These are phyloP conservation scores for Cnemophilus loriae DNA, from an alignment of 2,113 vertebrate species.

Conservation along the genomic window DNA sequence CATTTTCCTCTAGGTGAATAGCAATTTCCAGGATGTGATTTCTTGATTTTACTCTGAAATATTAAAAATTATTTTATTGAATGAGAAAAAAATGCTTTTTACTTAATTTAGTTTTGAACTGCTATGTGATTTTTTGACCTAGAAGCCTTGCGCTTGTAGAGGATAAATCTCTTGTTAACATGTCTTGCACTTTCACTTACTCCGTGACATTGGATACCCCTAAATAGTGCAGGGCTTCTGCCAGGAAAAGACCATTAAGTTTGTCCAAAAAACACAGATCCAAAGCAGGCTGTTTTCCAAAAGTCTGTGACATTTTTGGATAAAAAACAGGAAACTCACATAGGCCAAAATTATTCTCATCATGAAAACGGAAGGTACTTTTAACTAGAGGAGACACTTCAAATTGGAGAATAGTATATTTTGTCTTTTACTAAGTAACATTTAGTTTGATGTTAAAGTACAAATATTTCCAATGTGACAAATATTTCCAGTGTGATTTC, in stretches of 20 bases:
- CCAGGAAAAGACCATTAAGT: background rate
- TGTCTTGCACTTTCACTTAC: background rate
- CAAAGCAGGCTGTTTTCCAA: background rate
- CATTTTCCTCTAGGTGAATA: background rate
- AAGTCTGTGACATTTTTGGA: background rate
- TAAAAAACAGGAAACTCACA: background rate
- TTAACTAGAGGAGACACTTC: background rate
- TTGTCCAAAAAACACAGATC: background rate
- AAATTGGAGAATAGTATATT: background rate
- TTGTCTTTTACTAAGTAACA: background rate
- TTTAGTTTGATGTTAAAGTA: background rate
- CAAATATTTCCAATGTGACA: background rate
- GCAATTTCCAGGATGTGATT: background rate
- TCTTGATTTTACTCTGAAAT: background rate
- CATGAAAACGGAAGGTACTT: background rate
- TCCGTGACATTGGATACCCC: background rate
- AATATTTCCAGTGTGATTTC: background rate
- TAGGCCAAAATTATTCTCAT: background rate
- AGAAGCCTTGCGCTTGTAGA: background rate
- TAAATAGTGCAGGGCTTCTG: background rate
- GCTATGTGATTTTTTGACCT: background rate
- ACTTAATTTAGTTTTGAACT: background rate
- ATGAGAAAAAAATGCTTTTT: background rate
- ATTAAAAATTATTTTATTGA: background rate
- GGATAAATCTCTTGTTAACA: background rate